phyloP scores from a whole-genome alignment of 2,113 vertebrate species.

The Ornithorhynchus anatinus region DNA sequence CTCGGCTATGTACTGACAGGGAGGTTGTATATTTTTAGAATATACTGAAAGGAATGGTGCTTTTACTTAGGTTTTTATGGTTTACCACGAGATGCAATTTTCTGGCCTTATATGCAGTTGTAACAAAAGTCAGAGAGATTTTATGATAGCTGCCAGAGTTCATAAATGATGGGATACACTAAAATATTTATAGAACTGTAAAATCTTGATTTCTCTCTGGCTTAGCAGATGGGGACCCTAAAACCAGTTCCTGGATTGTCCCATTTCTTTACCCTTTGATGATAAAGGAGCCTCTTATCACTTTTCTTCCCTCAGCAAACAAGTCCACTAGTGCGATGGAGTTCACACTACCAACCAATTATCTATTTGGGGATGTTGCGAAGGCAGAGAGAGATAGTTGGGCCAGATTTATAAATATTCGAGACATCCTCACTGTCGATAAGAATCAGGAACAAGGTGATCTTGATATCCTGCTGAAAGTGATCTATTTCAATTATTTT shows the following conservation, averaged over 20 bases:
- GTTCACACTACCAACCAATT: conserved; percentile 66
- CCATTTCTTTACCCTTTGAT: conserved; percentile 81
- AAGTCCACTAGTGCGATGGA: conserved; percentile 70
- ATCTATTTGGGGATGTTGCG: conserved; percentile 45
- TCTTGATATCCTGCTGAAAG: conserved; percentile 19
- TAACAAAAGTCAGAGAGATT: conserved; percentile 87
- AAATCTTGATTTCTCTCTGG: conserved; percentile 88
- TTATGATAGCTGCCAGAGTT: conserved; percentile 89
- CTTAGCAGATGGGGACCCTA: conserved; percentile 83
- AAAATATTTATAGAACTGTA: conserved; percentile 91
- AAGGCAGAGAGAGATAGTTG: conserved; percentile 52
- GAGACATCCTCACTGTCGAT: conserved; percentile 24
- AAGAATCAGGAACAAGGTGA: conserved; percentile 1
- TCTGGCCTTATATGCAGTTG: conserved; percentile 87
- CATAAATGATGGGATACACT: conserved; percentile 89
- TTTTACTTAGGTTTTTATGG: conserved; percentile 89
- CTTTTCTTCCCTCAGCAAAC: conserved; percentile 60
- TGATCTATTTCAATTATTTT: neutral
- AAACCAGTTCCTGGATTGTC: conserved; percentile 80
- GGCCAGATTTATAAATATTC: conserved; percentile 50
- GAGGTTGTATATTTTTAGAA: conserved; percentile 85
- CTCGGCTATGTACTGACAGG: conserved; percentile 75
- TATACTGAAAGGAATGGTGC: conserved; percentile 84
- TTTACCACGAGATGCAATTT: conserved; percentile 89
- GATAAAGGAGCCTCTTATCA: conserved; percentile 76